Conservation (phyloP, 2,888 invertebrate species). For the Phortica magna region DNA sequence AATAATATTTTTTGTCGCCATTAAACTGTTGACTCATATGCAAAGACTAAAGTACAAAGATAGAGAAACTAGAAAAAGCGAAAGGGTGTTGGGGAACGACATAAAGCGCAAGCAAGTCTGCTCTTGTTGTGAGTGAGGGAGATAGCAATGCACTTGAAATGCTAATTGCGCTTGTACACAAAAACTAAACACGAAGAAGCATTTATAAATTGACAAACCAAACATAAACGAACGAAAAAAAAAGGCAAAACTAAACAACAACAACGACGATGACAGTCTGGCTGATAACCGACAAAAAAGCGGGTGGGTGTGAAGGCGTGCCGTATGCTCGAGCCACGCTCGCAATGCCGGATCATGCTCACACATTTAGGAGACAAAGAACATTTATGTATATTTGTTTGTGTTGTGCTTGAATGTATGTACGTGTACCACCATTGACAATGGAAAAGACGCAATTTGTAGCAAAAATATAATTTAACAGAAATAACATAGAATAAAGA, state of each 20-base stretch:
- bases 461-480: conserved; percentile 45
- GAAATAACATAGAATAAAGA: conserved; percentile 51
- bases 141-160: background rate
- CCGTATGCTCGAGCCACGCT: too few relatives aligned
- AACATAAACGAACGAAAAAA: background rate
- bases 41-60: background rate
- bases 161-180: conserved; percentile 25
- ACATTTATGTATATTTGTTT: too few relatives aligned
- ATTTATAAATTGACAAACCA: background rate
- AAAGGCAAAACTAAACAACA: background rate
- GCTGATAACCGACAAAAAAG: background rate
- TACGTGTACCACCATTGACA: background rate
- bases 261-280: conserved; percentile 5
- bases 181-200: background rate
- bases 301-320: background rate
- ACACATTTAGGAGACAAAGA: too few relatives aligned
- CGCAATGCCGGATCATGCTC: too few relatives aligned
- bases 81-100: background rate
- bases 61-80: background rate
- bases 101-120: background rate
- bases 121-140: background rate
- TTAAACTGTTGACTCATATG: background rate
- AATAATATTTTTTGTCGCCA: too few relatives aligned
- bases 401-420: background rate
- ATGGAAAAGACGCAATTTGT: conserved; percentile 36